These are phyloP conservation scores for Amblyornis subalaris DNA, from an alignment of 2,113 vertebrate genomes.

Conservation along the genomic window DNA sequence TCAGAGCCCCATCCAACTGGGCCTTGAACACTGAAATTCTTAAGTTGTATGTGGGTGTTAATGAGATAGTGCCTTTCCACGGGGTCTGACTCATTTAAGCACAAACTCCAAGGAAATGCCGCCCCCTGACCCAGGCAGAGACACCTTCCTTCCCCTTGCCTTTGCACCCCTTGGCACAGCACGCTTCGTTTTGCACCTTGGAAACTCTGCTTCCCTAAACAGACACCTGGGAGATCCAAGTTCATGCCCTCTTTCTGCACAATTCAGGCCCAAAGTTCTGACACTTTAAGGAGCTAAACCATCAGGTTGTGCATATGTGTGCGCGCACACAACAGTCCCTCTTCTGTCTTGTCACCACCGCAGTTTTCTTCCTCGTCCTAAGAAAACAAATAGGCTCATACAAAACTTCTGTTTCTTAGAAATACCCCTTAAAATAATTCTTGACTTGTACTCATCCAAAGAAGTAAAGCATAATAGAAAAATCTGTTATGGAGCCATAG, in stretches of 20 bases:
- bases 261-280: neutral
- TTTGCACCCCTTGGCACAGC: rapidly evolving
- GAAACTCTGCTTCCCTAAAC: neutral
- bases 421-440: neutral
- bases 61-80: neutral
- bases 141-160: neutral
- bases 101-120: neutral
- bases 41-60: neutral
- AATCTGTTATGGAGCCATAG: neutral
- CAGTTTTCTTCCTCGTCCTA: neutral
- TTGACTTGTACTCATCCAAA: neutral
- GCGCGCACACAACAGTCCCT: rapidly evolving
- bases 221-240: neutral
- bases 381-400: neutral
- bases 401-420: neutral
- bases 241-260: neutral
- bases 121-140: neutral
- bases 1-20: neutral
- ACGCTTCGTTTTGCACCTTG: rapidly evolving
- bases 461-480: neutral
- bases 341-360: neutral
- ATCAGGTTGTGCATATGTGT: neutral
- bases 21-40: neutral
- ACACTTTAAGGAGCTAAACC: neutral
- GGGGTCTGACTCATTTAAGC: neutral